Evolutionary conservation across 1,140 invertebrate species (phyloP).

Genomic region (Tetragnatha versicolor): DNA sequence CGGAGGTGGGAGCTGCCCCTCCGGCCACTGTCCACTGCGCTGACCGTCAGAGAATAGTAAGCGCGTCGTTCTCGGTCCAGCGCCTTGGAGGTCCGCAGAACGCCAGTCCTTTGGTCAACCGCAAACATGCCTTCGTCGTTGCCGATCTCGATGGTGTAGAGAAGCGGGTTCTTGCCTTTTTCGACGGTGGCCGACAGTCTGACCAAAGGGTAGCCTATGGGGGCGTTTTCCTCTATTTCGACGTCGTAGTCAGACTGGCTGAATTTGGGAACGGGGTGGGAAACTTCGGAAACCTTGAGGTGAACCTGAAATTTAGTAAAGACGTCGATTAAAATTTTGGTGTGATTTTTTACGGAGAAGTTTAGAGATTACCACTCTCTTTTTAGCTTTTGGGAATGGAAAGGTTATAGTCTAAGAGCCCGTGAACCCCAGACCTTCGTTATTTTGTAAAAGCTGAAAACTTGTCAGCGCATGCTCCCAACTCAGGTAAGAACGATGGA

Average conservation of each 20-base stretch:
- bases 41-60: conserved; percentile 88
- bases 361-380: too few relatives aligned
- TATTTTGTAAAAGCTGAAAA: too few relatives aligned
- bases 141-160: conserved; percentile 87
- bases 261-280: conserved; percentile 94
- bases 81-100: conserved; percentile 82
- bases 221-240: conserved; percentile 84
- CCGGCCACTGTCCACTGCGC: conserved; percentile 71
- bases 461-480: too few relatives aligned
- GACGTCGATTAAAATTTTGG: too few relatives aligned
- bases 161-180: conserved; percentile 84
- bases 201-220: conserved; percentile 85
- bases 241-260: conserved; percentile 87
- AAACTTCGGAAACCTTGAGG: conserved; percentile 88
- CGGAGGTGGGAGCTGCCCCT: conserved; percentile 61
- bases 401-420: too few relatives aligned
- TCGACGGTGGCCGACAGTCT: conserved; percentile 84
- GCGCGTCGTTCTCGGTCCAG: conserved; percentile 89
- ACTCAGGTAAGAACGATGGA: too few relatives aligned
- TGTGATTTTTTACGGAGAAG: not conserved
- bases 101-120: conserved; percentile 86
- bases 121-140: conserved; percentile 88
- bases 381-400: too few relatives aligned
- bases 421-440: too few relatives aligned
- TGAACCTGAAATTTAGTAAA: conserved; percentile 71